A percentile compares a stretch with the other conserved stretches of the same genome.
These are phyloP conservation scores for Bruchidius siliquastri DNA, from an alignment of 2,888 invertebrate species.

Conservation along the genomic window DNA sequence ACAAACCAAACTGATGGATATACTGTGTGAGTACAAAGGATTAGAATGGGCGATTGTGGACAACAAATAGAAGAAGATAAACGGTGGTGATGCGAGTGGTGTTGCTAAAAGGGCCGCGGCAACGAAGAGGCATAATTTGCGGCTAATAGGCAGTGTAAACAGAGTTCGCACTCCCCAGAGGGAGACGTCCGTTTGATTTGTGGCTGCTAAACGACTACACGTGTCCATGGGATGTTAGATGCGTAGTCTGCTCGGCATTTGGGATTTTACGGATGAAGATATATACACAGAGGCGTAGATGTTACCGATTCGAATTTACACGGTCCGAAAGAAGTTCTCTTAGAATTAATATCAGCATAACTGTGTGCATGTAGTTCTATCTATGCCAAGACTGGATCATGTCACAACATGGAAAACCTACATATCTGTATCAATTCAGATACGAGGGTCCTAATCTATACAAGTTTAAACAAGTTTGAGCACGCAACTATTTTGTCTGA, in stretches of 20 bases:
- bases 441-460: no score
- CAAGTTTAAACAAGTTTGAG: no score
- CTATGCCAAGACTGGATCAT: no score
- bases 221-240: conserved; percentile 27
- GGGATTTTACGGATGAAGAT: background rate
- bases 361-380: no score
- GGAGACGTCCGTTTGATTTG: conserved; percentile 32
- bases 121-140: conserved; percentile 24
- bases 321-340: no score
- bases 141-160: conserved; percentile 36
- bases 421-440: no score
- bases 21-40: background rate
- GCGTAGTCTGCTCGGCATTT: background rate
- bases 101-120: background rate
- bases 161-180: conserved; percentile 29
- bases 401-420: no score
- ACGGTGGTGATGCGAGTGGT: background rate
- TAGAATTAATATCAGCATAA: no score
- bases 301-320: no score
- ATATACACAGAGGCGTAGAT: background rate
- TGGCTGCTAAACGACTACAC: conserved; percentile 34
- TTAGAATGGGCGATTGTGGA: background rate
- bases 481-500: no score
- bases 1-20: no score
- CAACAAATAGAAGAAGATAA: background rate